Evolutionary conservation across 1,140 invertebrate species (phyloP).

Genomic region (Aphis craccivora): DNA sequence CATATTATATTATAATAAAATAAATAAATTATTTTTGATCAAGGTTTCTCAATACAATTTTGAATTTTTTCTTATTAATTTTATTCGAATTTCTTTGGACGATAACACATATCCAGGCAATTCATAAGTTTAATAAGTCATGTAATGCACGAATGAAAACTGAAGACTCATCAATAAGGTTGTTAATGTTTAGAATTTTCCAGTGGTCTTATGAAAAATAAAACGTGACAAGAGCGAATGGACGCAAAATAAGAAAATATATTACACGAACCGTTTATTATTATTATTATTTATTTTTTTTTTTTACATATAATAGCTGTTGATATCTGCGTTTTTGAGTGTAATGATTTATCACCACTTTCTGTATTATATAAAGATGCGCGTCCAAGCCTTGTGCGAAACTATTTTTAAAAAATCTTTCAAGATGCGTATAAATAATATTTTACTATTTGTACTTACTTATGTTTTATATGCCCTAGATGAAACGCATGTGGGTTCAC

Average conservation of each 20-base stretch:
- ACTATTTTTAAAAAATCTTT: neutral
- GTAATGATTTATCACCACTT: neutral
- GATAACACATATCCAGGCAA: neutral
- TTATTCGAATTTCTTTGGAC: neutral
- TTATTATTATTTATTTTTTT: neutral
- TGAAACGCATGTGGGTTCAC: neutral
- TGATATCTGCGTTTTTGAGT: neutral
- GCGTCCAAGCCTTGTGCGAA: neutral
- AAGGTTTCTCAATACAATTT: neutral
- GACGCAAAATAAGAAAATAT: neutral
- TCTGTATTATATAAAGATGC: neutral
- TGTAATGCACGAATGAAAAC: neutral
- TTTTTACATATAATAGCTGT: neutral
- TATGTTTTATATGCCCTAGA: neutral
- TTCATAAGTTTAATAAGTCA: neutral
- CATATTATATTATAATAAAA: slow-evolving; percentile 10
- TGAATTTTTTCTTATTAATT: neutral
- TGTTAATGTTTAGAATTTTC: neutral
- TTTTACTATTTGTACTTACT: neutral
- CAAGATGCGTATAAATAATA: neutral
- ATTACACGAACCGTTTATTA: neutral
- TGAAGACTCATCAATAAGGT: neutral
- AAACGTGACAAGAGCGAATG: neutral
- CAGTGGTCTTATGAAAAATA: neutral
- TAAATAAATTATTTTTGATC: too few species aligned